Evolutionary conservation across 2,797 vertebrate genomes (phyloP).

Genomic region (Nyctibius grandis): DNA sequence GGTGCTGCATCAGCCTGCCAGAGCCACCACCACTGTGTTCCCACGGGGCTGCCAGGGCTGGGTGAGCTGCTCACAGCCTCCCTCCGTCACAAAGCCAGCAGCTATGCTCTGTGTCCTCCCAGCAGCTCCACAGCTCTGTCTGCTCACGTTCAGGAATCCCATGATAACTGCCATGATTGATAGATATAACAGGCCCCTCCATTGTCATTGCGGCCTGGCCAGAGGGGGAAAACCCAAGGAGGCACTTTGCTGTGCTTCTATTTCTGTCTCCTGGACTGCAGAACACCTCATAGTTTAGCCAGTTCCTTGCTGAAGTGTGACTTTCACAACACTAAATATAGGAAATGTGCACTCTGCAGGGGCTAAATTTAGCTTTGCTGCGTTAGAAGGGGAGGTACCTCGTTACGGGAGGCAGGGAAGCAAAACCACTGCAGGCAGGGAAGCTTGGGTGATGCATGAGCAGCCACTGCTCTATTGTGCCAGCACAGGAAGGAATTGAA

Average conservation of each 20-base stretch:
- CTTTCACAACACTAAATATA: slow-evolving; percentile 71
- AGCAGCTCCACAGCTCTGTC: neutral
- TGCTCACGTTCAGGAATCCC: neutral
- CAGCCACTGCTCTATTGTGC: neutral
- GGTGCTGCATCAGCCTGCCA: neutral
- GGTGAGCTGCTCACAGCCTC: neutral
- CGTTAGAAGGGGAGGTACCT: slow-evolving; percentile 30
- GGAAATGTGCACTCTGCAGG: slow-evolving; percentile 28
- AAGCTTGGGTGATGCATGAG: neutral
- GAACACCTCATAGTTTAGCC: slow-evolving; percentile 29
- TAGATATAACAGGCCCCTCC: neutral
- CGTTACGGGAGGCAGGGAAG: neutral
- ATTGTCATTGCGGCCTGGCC: neutral
- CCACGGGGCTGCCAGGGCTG: neutral
- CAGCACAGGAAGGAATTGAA: neutral
- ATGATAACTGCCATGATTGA: neutral
- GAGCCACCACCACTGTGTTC: rapidly evolving
- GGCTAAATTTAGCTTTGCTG: slow-evolving; percentile 68
- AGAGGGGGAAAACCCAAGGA: neutral
- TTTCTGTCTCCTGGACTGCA: neutral
- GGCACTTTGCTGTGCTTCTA: neutral
- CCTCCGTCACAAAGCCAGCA: neutral
- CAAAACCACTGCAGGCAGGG: slow-evolving; percentile 29
- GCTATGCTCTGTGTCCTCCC: neutral
- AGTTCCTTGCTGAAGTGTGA: slow-evolving; percentile 50